phyloP scores from a whole-genome alignment of 2,113 vertebrate genomes.

The Motacilla tschutschensis region DNA sequence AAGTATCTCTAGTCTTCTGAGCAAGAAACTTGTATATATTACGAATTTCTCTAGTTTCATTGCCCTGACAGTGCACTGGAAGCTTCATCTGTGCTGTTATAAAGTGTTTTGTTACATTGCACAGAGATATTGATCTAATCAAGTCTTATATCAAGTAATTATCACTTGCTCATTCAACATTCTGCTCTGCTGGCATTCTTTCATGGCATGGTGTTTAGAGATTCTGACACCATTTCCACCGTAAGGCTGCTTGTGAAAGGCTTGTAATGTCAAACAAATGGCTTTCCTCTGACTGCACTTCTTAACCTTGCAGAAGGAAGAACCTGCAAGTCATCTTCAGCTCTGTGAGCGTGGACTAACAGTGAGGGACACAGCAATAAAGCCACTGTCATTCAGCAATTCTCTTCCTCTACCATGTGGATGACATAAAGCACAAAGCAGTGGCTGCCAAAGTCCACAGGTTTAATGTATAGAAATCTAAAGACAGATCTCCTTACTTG shows the following conservation, averaged over 20 bases:
- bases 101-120: not conserved
- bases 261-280: not conserved
- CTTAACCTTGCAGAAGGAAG: not conserved
- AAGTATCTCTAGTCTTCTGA: not conserved
- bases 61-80: not conserved
- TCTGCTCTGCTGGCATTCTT: not conserved
- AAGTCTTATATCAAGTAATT: not conserved
- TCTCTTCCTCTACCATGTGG: accelerated
- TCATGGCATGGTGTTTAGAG: not conserved
- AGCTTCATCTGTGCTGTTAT: not conserved
- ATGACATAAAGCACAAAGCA: not conserved
- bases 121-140: not conserved
- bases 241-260: not conserved
- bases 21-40: not conserved
- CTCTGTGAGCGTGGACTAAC: not conserved
- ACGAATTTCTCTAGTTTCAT: not conserved
- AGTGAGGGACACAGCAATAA: not conserved
- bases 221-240: not conserved
- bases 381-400: not conserved
- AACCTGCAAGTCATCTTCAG: not conserved
- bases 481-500: not conserved
- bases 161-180: not conserved
- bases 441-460: not conserved
- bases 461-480: not conserved
- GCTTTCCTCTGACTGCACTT: not conserved